Evolutionary conservation across 37 sponge, comb jelly and placozoan genomes (phyloP).

Genomic region (Tethya wilhelma): DNA sequence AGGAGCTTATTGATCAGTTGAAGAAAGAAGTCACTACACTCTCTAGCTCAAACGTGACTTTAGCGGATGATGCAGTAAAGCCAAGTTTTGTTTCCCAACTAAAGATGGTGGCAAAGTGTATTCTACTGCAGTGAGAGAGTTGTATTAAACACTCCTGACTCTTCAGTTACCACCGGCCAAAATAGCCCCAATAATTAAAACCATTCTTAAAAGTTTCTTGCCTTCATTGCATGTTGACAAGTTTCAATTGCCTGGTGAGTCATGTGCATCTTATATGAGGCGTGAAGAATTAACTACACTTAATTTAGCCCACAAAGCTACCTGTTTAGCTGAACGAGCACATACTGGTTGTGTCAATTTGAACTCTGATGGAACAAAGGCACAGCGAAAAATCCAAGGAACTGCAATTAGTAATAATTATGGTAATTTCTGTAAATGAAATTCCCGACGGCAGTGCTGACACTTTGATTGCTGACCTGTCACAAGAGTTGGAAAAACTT

Average conservation of each 20-base stretch:
- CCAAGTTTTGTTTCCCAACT: too few species aligned
- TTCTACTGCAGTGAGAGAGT: too few species aligned
- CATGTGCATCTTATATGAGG: conserved; percentile 38
- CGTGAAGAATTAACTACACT: conserved; percentile 29
- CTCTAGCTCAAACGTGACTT: neutral
- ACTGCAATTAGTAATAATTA: conserved; percentile 28
- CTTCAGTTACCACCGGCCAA: conserved; percentile 8
- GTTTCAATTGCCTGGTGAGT: conserved; percentile 14
- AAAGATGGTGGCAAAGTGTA: too few species aligned
- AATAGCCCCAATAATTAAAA: conserved; percentile 5
- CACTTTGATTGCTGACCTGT: conserved; percentile 25
- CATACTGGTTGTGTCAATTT: conserved; percentile 8
- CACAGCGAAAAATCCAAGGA: conserved; percentile 15
- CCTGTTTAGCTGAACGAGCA: neutral
- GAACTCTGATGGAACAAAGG: conserved; percentile 41
- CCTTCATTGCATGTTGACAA: conserved; percentile 7
- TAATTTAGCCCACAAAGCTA: conserved; percentile 28
- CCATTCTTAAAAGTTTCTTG: conserved; percentile 14
- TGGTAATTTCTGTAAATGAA: conserved; percentile 44
- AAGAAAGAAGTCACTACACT: neutral
- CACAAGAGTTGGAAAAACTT: conserved; percentile 35
- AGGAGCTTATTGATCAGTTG: too few species aligned
- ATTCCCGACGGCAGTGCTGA: conserved; percentile 22
- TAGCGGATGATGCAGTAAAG: too few species aligned
- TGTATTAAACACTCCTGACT: conserved; percentile 21